phyloP scores from a whole-genome alignment of 37 sponge, comb jelly and placozoan species.

The Haliclona indistincta region DNA sequence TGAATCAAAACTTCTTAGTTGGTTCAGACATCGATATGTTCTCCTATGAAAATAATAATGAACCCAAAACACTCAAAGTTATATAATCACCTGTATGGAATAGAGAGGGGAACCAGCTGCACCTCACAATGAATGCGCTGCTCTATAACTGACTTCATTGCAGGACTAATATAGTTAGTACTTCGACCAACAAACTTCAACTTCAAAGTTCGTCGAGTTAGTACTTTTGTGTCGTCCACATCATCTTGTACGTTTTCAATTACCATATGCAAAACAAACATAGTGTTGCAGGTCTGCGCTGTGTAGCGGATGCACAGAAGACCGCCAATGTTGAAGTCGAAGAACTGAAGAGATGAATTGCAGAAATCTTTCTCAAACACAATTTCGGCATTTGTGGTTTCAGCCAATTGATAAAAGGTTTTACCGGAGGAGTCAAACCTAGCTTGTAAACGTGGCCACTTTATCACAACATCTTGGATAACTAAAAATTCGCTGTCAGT shows the following conservation, averaged over 20 bases:
- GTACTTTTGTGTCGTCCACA: neutral
- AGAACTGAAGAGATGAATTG: constrained; percentile 16
- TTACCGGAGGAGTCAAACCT: constrained; percentile 1
- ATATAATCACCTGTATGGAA: constrained; percentile 19
- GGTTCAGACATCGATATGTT: constrained; percentile 11
- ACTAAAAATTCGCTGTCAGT: constrained; percentile 17
- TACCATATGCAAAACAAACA: constrained; percentile 26
- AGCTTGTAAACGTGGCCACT: constrained; percentile 14
- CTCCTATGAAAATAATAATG: neutral
- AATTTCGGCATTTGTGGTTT: neutral
- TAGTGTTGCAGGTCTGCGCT: neutral
- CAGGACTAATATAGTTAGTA: constrained; percentile 16
- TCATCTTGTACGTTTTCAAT: neutral
- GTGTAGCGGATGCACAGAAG: constrained; percentile 12
- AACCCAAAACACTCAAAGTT: neutral
- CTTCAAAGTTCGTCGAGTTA: neutral
- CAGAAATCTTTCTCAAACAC: neutral
- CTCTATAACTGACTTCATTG: neutral
- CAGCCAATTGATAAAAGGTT: constrained; percentile 13
- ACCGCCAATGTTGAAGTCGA: constrained; percentile 12
- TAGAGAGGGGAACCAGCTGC: constrained; percentile 26
- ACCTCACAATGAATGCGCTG: constrained; percentile 3
- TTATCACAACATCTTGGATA: constrained; percentile 27
- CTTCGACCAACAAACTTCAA: constrained; percentile 14
- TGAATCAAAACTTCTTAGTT: neutral